Evolutionary conservation across 2,888 invertebrate species (phyloP), one percentile per base, ranked within the genome.

Genomic region (Drosophila barbarae): DNA sequence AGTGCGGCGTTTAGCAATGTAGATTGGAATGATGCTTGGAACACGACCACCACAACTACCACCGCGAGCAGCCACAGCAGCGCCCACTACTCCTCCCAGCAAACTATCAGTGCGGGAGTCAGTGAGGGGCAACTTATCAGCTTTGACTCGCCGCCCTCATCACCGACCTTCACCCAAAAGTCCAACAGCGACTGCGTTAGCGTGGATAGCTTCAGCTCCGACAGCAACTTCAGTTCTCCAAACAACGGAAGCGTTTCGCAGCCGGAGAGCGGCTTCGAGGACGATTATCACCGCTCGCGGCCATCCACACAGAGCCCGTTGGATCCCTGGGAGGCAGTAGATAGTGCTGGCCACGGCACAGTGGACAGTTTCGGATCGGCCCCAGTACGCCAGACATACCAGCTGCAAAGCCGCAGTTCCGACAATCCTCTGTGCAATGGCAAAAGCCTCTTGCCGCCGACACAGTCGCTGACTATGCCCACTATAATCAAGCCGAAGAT

Each of bases 231-330:
- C 55, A 92, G 92, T 79, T 89, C 89, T 3, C 89, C 90, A 13
- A 86, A 89, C 61, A 89, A 89, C 73, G 93, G 93, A 15, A 93
- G 92, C 83, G 92, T 92, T 8, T 94, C 94, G 5, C 93, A 94
- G 85, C 92, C 93, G 42, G 94, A 94, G 86, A 94, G 94, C 89
- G 94, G 95, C 5, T 95, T 95, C 86, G 95, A 96, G 88, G 95
- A 95, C 90, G 95, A 95, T 87, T 95, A 94, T 87, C 78, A 82
- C 41, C 67, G 87, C 13, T 87, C 88, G 21, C 94, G 95, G 86
- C 87, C 87, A 13, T 77, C 86, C 10, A 87, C 88, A 13, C 86
- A 87, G 36, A 88, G 88, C 71, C 89, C 89, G 0, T 57, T 86
- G 2, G 89, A 89, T 80, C 89, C 89, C 1, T 89, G 90, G 89